Evolutionary conservation across 2,797 vertebrate genomes (phyloP), one percentile per base, ranked within the genome.

Genomic region (Holocentrus rufus): DNA sequence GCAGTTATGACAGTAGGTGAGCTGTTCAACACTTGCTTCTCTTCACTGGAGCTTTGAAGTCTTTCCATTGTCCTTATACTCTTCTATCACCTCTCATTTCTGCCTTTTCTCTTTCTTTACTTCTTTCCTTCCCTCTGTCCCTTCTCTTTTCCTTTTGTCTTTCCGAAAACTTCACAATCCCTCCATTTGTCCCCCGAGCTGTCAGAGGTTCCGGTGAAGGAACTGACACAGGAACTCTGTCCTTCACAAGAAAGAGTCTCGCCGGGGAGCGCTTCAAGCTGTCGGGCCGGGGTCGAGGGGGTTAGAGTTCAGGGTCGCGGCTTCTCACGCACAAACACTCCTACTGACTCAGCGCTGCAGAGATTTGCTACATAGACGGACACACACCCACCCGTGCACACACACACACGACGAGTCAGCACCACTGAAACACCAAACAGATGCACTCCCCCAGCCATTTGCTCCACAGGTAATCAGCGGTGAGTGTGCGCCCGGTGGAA

Each of bases 271-370:
- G 72, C 87, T 83, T 86, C 77, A 79, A 87, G 85, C 88, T 86
- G 85, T 83, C n/a, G 88, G 85, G 78, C 73, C 44, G 17, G 91
- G 92, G n/a, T 92, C 89, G 71, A 20, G 55, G 70, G 90, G 92
- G n/a, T 93, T 70, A 89, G 75, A 89, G 91, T 90, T 92, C 90
- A 93, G 88, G 88, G 90, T 92, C 65, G 66, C 80, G 84, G 80
- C 79, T 82, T 86, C 87, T 87, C 83, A 63, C 79, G 83, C 65
- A 69, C 76, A 71, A 85, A 57, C 69, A 62, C 66, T n/a, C 17
- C 39, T 75, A 56, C 88, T 65, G 85, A 91, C 82, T 93, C 92
- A 86, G 90, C 89, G 58, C 22, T 11, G 57, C 58, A 79, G 77
- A 79, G 58, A 74, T 76, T 75, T 65, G 56, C 69, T 69, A 54